These are phyloP conservation scores for Ametastegia equiseti DNA, from an alignment of 2,888 invertebrate genomes.

Conservation along the genomic window DNA sequence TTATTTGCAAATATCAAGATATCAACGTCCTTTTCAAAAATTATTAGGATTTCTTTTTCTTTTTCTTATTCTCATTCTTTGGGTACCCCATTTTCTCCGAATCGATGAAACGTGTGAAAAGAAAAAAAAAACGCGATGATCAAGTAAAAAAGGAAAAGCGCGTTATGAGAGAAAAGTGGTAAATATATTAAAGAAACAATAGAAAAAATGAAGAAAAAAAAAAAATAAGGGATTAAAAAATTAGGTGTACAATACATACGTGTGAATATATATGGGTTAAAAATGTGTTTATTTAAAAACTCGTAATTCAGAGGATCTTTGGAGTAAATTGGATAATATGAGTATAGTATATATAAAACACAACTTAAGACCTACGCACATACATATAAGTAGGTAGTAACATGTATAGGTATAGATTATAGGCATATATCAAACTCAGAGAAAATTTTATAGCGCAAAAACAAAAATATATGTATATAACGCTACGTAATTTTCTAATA, in stretches of 20 bases:
- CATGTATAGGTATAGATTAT: neutral
- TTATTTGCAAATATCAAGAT: too few relatives aligned
- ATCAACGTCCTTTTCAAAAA: too few relatives aligned
- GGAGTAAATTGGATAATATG: slow-evolving; percentile 55
- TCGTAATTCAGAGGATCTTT: slow-evolving; percentile 65
- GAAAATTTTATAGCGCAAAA: neutral
- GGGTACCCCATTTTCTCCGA: too few relatives aligned
- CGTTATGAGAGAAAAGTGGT: too few relatives aligned
- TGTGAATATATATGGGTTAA: slow-evolving; percentile 54
- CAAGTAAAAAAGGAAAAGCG: too few relatives aligned
- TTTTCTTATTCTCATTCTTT: too few relatives aligned
- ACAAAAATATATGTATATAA: neutral
- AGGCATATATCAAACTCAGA: neutral
- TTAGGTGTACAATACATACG: neutral
- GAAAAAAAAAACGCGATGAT: too few relatives aligned
- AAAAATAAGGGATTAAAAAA: neutral
- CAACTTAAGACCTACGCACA: slow-evolving; percentile 24
- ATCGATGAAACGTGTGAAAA: too few relatives aligned
- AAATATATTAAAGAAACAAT: neutral
- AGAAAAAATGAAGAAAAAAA: neutral
- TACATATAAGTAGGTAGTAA: slow-evolving; percentile 52
- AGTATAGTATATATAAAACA: slow-evolving; percentile 17
- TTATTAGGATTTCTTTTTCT: too few relatives aligned
- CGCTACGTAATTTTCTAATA: neutral
- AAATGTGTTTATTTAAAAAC: slow-evolving; percentile 63